These are phyloP conservation scores for Odontomyia ornata DNA, from an alignment of 2,888 invertebrate species.

Conservation along the genomic window DNA sequence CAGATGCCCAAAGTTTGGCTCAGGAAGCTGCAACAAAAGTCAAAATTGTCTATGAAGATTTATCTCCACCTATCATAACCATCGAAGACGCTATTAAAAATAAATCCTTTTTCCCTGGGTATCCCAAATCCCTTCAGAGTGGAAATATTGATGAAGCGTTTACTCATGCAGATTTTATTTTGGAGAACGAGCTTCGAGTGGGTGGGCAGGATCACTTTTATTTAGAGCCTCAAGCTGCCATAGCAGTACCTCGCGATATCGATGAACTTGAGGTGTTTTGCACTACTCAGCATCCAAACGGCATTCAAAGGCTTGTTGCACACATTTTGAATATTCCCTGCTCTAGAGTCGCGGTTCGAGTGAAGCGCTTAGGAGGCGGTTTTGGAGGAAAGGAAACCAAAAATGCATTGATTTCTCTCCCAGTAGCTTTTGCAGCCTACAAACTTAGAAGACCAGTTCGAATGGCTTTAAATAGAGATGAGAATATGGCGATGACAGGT, in stretches of 20 bases:
- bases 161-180: constrained; percentile 72
- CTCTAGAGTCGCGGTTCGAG: constrained; percentile 77
- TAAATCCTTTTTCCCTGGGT: constrained; percentile 74
- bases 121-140: constrained; percentile 68
- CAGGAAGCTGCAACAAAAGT: constrained; percentile 85
- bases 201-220: constrained; percentile 98
- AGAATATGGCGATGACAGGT: constrained; percentile 92
- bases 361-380: constrained; percentile 92
- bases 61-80: constrained; percentile 81
- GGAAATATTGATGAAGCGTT: constrained; percentile 78
- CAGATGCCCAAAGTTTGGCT: constrained; percentile 79
- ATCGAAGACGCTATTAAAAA: constrained; percentile 88
- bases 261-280: constrained; percentile 86
- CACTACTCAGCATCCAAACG: constrained; percentile 85
- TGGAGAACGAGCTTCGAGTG: constrained; percentile 81
- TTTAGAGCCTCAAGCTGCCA: constrained; percentile 82
- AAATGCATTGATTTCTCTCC: constrained; percentile 72
- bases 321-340: constrained; percentile 77
- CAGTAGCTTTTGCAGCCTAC: constrained; percentile 83
- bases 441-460: constrained; percentile 82
- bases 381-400: constrained; percentile 96
- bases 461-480: constrained; percentile 90
- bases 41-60: constrained; percentile 81
- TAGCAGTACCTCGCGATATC: constrained; percentile 80
- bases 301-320: constrained; percentile 75